These are phyloP conservation scores for Drosophila stalkeri DNA, from an alignment of 2,888 invertebrate species.

Conservation along the genomic window DNA sequence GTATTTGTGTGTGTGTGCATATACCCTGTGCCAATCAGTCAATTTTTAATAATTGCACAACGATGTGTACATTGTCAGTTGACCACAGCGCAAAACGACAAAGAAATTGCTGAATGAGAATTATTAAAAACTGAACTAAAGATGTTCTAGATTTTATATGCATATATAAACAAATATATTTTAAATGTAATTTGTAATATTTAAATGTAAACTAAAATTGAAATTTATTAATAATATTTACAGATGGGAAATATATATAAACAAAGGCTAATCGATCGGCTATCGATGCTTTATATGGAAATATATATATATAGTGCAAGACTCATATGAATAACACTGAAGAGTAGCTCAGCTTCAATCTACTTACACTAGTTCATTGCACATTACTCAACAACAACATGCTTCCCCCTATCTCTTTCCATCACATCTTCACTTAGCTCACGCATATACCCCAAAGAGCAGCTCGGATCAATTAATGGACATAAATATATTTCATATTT, in stretches of 20 bases:
- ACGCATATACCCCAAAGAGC: background rate
- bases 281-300: no score
- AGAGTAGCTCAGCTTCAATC: no score
- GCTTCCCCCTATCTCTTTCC: background rate
- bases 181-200: no score
- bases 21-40: conserved; percentile 56
- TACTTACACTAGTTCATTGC: no score
- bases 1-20: conserved; percentile 13
- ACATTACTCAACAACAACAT: background rate
- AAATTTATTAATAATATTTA: no score
- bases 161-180: background rate
- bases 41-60: conserved; percentile 69
- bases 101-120: background rate
- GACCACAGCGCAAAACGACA: conserved; percentile 42
- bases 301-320: no score
- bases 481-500: conserved; percentile 62
- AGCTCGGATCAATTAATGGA: conserved; percentile 8
- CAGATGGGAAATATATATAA: no score
- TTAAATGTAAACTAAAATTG: no score
- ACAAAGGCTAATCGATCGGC: no score
- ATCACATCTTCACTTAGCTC: background rate
- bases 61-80: conserved; percentile 58
- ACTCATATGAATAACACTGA: no score
- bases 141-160: conserved; percentile 30
- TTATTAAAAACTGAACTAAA: background rate